Evolutionary conservation across 2,888 invertebrate species (phyloP), one percentile per base, ranked within the genome.

Genomic region (Orthosia gracilis): DNA sequence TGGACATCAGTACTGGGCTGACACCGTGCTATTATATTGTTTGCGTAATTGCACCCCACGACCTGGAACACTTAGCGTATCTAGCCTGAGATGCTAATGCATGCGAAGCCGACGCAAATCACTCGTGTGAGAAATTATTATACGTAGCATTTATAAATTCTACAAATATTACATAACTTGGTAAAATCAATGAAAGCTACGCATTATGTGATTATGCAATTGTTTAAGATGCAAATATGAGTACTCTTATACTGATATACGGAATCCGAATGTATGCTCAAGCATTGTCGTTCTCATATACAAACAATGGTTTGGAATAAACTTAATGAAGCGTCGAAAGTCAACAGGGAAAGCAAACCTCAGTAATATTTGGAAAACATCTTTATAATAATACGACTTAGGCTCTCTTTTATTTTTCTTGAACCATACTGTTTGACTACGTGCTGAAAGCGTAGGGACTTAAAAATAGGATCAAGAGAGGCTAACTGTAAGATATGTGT

Each of bases 21-120:
- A 93, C 94, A 94, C 92, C 87, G 78, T 89, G 89, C 93, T 91
- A 94, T 94, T 95, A 95, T 93, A 93, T 93, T 92, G 93, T 95
- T 95, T 93, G 92, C 92, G 93, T 95, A 95, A 95, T 95, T 94
- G 91, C 90, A 93, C 89, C 84, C 88, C 90, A 84, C 90, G 85
- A 89, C 87, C 87, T 79, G 87, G 85, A 89, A 91, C 91, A 91
- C 91, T 92, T 92, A 91, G 83, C 89, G 83, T 88, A 91, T 91
- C 76, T 85, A 86, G 61, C 81, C 71, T 78, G 92, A 92, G 91
- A 94, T 93, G 92, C 92, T 93, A 94, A 94, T 94, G 92, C 88
- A 90, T 91, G 90, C 91, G 88, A 88, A 91, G 90, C 89, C 87
- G 88, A 86, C 85, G 86, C 88, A 90, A 92, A 93, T 92, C 91